Conservation (phyloP, 2,888 invertebrate species). For the Drosophila meridionalis region DNA sequence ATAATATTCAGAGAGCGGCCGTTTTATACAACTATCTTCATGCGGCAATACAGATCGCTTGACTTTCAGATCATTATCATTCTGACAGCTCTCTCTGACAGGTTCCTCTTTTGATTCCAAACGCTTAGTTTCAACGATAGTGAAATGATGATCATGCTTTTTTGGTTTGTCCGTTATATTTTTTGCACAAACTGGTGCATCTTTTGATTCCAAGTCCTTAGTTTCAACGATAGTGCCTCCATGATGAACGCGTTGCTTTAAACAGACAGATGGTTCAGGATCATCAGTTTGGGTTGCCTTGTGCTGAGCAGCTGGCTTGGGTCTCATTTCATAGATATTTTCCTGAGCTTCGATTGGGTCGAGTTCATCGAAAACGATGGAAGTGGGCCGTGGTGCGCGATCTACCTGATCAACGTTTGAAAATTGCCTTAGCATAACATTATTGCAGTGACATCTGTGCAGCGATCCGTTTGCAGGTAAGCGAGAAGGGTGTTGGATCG, state of each 20-base stretch:
- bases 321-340: not conserved
- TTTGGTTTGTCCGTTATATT: not conserved
- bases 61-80: not conserved
- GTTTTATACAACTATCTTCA: not conserved
- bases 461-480: constrained; percentile 47
- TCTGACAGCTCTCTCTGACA: no score
- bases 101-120: accelerated
- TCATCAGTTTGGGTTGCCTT: constrained; percentile 28
- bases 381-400: not conserved
- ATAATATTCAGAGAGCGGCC: not conserved
- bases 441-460: constrained; percentile 33
- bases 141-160: not conserved
- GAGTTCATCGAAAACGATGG: constrained; percentile 28
- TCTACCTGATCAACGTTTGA: no score
- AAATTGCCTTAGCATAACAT: not conserved
- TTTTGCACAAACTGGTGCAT: no score
- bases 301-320: constrained; percentile 9
- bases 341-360: constrained; percentile 20
- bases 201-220: no score
- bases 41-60: not conserved
- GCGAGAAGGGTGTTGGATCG: not conserved
- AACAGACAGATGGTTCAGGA: no score
- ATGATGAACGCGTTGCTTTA: no score
- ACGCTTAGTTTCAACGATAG: not conserved
- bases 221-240: no score